These are phyloP conservation scores for Seira sanloemensis DNA, from an alignment of 2,888 invertebrate genomes.

Conservation along the genomic window DNA sequence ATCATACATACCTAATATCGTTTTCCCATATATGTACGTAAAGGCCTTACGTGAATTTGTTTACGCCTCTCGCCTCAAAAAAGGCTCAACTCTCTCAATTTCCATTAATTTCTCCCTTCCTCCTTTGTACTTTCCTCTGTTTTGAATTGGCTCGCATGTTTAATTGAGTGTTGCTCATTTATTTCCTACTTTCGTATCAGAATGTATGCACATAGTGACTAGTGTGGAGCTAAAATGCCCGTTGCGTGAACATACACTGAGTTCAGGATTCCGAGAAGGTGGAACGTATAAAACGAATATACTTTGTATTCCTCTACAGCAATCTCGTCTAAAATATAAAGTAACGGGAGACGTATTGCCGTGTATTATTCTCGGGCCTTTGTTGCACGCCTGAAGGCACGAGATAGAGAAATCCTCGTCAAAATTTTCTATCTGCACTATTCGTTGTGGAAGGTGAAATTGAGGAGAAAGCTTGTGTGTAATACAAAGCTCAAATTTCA, in stretches of 20 bases:
- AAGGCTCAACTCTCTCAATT: conserved; percentile 24
- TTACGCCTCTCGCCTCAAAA: not conserved
- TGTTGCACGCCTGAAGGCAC: not conserved
- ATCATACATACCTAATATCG: too few species aligned
- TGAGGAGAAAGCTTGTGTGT: not conserved
- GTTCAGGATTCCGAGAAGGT: too few species aligned
- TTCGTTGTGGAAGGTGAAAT: not conserved
- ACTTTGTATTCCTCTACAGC: too few species aligned
- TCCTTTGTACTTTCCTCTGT: not conserved
- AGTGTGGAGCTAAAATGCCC: too few species aligned
- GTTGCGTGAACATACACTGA: too few species aligned
- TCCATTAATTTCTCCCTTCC: not conserved
- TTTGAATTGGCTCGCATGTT: conserved; percentile 57
- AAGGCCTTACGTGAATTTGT: not conserved
- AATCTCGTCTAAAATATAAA: conserved; percentile 8
- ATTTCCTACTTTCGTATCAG: conserved; percentile 44
- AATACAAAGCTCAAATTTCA: not conserved
- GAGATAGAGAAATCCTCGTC: not conserved
- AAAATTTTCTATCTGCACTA: too few species aligned
- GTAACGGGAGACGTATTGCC: too few species aligned
- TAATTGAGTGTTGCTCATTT: conserved; percentile 64
- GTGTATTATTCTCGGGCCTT: too few species aligned
- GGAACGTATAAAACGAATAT: too few species aligned
- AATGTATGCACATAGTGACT: not conserved
- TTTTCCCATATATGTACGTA: too few species aligned